A percentile compares a stretch with the other conserved stretches of the same genome.
Evolutionary conservation across 2,888 invertebrate genomes (phyloP).

Genomic region (Agonopterix arenella): DNA sequence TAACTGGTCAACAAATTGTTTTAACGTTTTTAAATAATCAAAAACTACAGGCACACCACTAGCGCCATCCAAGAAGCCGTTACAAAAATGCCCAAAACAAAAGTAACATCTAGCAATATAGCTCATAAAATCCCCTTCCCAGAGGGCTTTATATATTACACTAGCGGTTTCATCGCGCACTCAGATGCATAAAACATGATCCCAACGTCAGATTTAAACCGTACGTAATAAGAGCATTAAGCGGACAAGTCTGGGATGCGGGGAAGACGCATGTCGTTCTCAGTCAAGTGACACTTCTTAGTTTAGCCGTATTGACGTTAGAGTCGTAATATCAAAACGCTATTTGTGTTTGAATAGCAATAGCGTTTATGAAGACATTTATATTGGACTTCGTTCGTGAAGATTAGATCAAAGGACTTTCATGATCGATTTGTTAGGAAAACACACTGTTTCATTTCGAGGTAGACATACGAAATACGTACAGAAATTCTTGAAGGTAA

Average conservation of each 20-base stretch:
- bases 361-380: slow-evolving; percentile 9
- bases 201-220: slow-evolving; percentile 72
- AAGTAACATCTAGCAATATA: slow-evolving; percentile 43
- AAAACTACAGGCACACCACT: slow-evolving; percentile 7
- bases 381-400: background rate
- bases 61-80: slow-evolving; percentile 8
- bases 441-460: too few species aligned
- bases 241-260: slow-evolving; percentile 41
- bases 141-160: slow-evolving; percentile 62
- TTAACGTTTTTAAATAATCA: background rate
- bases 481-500: too few species aligned
- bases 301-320: slow-evolving; percentile 22
- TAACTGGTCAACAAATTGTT: too few species aligned
- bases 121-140: slow-evolving; percentile 60
- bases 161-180: slow-evolving; percentile 66
- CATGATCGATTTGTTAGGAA: too few species aligned
- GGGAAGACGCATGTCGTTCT: slow-evolving; percentile 28
- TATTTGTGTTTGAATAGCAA: slow-evolving; percentile 1
- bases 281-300: slow-evolving; percentile 26
- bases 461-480: too few species aligned
- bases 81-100: slow-evolving; percentile 43
- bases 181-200: slow-evolving; percentile 75
- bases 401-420: too few species aligned
- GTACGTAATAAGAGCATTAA: slow-evolving; percentile 72
- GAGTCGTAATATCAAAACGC: slow-evolving; percentile 13